A percentile compares a stretch with the other conserved stretches of the same genome.
Evolutionary conservation across 2,888 invertebrate genomes (phyloP).

Genomic region (Scaptomyza flava): DNA sequence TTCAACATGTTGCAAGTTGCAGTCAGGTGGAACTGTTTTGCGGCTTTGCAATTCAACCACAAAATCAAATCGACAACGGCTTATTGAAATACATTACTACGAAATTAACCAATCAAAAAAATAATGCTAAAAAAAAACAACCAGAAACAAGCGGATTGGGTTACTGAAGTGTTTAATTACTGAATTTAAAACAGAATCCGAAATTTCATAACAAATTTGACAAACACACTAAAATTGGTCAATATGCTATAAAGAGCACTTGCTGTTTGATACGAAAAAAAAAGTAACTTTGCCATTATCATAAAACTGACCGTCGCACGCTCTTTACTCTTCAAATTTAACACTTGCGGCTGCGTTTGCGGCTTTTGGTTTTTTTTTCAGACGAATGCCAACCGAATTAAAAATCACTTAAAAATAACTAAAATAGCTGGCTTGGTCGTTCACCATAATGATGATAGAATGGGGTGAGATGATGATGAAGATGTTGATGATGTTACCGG

Average conservation of each 20-base stretch:
- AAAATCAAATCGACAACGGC: slow-evolving; percentile 31
- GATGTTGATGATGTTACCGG: slow-evolving; percentile 34
- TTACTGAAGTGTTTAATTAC: slow-evolving; percentile 56
- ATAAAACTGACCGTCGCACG: slow-evolving; percentile 43
- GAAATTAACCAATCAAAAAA: neutral
- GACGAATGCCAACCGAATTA: slow-evolving; percentile 69
- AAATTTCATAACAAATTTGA: slow-evolving; percentile 43
- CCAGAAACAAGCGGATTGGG: slow-evolving; percentile 12
- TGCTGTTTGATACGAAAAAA: slow-evolving; percentile 22
- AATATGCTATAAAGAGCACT: slow-evolving; percentile 6
- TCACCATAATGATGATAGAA: slow-evolving; percentile 20
- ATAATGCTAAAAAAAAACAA: neutral
- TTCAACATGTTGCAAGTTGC: slow-evolving; percentile 9
- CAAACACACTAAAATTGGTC: slow-evolving; percentile 28
- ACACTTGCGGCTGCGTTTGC: slow-evolving; percentile 44
- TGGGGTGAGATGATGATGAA: slow-evolving; percentile 7
- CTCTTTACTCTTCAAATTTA: slow-evolving; percentile 28
- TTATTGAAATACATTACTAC: slow-evolving; percentile 53
- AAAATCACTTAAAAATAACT: slow-evolving; percentile 79
- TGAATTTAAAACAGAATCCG: slow-evolving; percentile 60
- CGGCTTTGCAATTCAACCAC: slow-evolving; percentile 44
- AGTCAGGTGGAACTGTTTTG: slow-evolving; percentile 15
- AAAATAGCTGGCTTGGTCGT: slow-evolving; percentile 61
- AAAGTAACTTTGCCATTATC: slow-evolving; percentile 53
- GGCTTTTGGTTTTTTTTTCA: slow-evolving; percentile 9